Evolutionary conservation across 2,113 vertebrate genomes (phyloP).

Genomic region (Mohoua ochrocephala): DNA sequence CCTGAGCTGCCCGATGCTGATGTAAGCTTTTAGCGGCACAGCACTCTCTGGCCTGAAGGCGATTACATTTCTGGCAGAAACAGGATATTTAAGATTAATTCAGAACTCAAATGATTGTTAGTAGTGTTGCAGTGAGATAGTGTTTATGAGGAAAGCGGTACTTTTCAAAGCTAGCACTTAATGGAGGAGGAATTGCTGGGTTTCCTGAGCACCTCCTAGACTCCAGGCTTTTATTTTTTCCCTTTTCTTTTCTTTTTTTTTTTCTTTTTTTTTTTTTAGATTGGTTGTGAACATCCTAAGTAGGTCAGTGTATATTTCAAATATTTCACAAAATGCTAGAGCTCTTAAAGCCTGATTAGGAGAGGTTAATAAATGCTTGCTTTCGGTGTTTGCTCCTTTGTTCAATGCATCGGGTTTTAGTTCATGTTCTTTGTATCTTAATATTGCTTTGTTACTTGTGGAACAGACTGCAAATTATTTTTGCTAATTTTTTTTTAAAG

Average conservation of each 20-base stretch:
- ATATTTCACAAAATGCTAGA: neutral
- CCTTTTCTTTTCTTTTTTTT: neutral
- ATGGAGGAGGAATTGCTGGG: neutral
- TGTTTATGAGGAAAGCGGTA: neutral
- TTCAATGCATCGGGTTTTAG: neutral
- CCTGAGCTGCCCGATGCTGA: neutral
- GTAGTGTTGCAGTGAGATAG: neutral
- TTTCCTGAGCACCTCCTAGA: neutral
- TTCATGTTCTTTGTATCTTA: neutral
- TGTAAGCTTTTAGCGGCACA: neutral
- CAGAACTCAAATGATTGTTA: neutral
- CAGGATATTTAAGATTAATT: neutral
- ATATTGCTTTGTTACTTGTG: neutral
- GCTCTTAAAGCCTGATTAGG: conserved; percentile 33
- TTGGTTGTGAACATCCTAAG: neutral
- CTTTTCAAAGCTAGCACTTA: neutral
- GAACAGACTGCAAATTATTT: neutral
- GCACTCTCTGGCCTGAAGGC: neutral
- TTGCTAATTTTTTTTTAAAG: neutral
- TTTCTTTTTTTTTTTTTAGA: neutral
- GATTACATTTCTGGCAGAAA: neutral
- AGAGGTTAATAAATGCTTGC: neutral
- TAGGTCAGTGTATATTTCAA: conserved; percentile 46
- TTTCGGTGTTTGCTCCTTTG: neutral
- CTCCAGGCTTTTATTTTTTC: neutral